phyloP scores from a whole-genome alignment of 2,113 vertebrate species.

The Macquaria ambigua region DNA sequence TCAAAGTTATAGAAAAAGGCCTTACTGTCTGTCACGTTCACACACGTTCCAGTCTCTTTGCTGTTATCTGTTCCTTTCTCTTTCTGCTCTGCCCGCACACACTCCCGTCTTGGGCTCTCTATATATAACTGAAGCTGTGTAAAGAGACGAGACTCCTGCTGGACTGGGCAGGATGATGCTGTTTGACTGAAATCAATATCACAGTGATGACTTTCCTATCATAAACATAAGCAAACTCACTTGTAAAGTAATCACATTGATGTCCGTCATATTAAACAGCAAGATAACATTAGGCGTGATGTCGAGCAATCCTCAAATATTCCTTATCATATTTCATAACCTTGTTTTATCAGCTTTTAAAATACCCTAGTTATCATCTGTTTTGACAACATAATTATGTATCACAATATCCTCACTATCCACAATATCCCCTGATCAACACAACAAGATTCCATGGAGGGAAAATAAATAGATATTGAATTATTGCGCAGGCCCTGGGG shows the following conservation, averaged over 20 bases:
- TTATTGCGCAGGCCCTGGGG: background rate
- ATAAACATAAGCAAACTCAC: background rate
- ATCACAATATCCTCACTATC: background rate
- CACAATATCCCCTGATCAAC: background rate
- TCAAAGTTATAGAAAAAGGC: background rate
- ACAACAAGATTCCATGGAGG: background rate
- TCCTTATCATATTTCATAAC: background rate
- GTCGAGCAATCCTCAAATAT: background rate
- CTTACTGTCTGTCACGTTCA: background rate
- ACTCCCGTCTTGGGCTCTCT: background rate
- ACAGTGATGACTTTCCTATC: background rate
- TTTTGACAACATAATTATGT: slow-evolving; percentile 5
- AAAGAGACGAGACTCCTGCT: background rate
- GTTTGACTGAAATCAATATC: slow-evolving; percentile 14
- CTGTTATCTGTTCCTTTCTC: slow-evolving; percentile 12
- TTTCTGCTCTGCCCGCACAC: slow-evolving; percentile 7
- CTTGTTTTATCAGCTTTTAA: background rate
- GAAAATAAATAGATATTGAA: slow-evolving; percentile 13
- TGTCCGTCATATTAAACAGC: background rate
- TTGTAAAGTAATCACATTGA: background rate
- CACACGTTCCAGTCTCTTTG: slow-evolving; percentile 27
- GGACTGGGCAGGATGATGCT: background rate
- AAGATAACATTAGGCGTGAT: background rate
- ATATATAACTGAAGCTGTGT: background rate
- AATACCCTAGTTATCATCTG: background rate